Evolutionary conservation across 1,140 invertebrate species (phyloP).

Genomic region (Sesamia nonagrioides): DNA sequence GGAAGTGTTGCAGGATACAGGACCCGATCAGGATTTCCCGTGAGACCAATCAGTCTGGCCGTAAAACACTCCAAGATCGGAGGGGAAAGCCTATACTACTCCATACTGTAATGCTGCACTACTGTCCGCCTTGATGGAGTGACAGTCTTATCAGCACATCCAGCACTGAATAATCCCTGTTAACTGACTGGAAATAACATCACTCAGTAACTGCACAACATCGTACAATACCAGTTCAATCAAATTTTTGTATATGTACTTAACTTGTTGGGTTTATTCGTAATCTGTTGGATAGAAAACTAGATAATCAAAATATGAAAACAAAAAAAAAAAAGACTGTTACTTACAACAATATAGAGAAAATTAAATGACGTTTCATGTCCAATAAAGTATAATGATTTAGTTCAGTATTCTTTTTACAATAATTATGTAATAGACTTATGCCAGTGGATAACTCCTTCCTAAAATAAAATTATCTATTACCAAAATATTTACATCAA

Average conservation of each 20-base stretch:
- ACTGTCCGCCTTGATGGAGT: not conserved
- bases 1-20: no score
- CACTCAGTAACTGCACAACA: not conserved
- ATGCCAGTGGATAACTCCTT: constrained; percentile 38
- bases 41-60: no score
- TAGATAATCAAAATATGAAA: not conserved
- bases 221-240: not conserved
- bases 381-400: constrained; percentile 15
- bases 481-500: constrained; percentile 73
- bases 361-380: not conserved
- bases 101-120: no score
- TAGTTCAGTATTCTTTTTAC: constrained; percentile 21
- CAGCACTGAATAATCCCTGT: not conserved
- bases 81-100: no score
- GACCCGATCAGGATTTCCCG: no score
- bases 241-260: no score
- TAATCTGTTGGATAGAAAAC: not conserved
- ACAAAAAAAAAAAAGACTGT: not conserved
- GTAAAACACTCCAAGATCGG: no score
- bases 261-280: not conserved
- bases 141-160: no score
- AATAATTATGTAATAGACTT: constrained; percentile 38
- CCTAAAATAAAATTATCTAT: constrained; percentile 40
- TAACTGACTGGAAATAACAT: not conserved
- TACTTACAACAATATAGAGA: not conserved